phyloP scores from a whole-genome alignment of 2,888 invertebrate species.

The Chaetoderma sp. region DNA sequence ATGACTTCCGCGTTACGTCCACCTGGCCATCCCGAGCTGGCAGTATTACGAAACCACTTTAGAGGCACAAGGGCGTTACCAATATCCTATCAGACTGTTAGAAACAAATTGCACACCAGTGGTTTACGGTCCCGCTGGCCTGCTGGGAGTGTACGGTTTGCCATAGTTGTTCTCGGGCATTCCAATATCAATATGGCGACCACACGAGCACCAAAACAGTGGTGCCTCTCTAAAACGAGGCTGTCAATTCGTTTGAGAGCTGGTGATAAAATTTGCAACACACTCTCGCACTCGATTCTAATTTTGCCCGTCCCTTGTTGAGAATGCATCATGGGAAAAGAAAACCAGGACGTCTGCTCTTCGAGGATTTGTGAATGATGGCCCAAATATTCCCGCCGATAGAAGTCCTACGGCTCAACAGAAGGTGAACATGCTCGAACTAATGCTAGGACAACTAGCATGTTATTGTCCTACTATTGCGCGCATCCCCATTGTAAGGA shows the following conservation, averaged over 20 bases:
- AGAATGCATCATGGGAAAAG: conserved; percentile 32
- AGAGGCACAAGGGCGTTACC: no score
- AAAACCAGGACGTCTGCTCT: conserved; percentile 22
- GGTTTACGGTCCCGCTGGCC: no score
- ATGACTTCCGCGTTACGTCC: no score
- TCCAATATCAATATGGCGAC: no score
- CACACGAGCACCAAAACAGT: conserved; percentile 32
- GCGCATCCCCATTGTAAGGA: conserved; percentile 29
- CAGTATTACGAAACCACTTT: no score
- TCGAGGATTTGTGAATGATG: conserved; percentile 27
- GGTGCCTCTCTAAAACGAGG: conserved; percentile 26
- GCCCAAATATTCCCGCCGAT: not conserved
- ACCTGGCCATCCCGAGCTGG: no score
- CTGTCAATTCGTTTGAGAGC: conserved; percentile 26
- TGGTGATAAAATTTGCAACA: conserved; percentile 19
- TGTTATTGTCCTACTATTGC: conserved; percentile 33
- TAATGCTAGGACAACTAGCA: conserved; percentile 36
- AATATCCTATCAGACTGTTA: no score
- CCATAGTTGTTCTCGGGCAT: no score
- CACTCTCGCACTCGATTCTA: conserved; percentile 19
- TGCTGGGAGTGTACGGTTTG: no score
- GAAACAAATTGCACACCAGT: no score
- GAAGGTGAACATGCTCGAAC: conserved; percentile 29
- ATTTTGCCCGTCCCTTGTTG: conserved; percentile 22
- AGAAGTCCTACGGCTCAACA: conserved; percentile 24